Base-by-base conservation (phyloP, 2,888 invertebrate species). In the Oligia fasciuncula region DNA sequence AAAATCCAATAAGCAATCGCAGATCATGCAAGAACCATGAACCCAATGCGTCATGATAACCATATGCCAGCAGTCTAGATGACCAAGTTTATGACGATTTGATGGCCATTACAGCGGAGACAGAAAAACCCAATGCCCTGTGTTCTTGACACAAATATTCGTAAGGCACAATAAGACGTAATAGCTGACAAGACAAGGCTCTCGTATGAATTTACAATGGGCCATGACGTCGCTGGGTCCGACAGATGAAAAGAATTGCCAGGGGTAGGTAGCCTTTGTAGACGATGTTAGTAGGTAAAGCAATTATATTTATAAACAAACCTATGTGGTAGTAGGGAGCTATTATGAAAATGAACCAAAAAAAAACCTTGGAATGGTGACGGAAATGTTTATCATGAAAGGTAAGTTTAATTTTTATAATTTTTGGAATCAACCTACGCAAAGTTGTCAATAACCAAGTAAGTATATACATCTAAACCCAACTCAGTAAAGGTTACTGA, bases 201-300 rank as follows among this genome's bases (percentile, higher is more conserved):
- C 77, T 79, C 83, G 86, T 86, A 85, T 87, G 85, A 88, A 88
- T 90, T 91, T 90, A 91, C 86, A 87, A 89, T 87, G 63, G 88
- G 66, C 51, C 63, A 84, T 91, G 93, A 91, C 91, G 92, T 93
- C 91, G 91, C 76, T 67, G 76, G 80, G 80, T 74, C 73, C 94
- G 94, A 94, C 94, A 94, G 87, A 90, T 94, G 91, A 93, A 94
- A 94, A 94, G 94, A 94, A 94, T 94, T 94, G 91, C 92, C 81
- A 84, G 29, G 81, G 88, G n/a, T 60, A 60, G 90, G 87, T 85
- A 77, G 84, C 77, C 86, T 87, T 88, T 84, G 85, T 84, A 76
- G 70, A 69, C 85, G 76, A 72, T 77, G 66, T 79, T 75, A 72
- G 80, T 89, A 80, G 63, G 69, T 73, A 75, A 78, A 85, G 80